Evolutionary conservation across 2,113 vertebrate genomes (phyloP).

Genomic region (Ranitomeya imitator): DNA sequence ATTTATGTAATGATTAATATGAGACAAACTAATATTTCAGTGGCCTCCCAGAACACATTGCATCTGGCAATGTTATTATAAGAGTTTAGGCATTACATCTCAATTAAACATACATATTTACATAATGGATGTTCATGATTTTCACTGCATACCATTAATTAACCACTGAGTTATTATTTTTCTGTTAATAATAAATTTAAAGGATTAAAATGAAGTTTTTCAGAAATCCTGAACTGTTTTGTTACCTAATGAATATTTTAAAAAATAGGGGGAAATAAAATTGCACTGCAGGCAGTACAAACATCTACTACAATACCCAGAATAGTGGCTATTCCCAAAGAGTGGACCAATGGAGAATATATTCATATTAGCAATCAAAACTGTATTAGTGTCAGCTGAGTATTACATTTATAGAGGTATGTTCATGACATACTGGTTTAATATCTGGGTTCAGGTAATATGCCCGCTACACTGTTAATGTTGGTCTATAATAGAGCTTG

Average conservation of each 20-base stretch:
- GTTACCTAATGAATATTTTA: slow-evolving; percentile 60
- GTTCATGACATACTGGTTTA: slow-evolving; percentile 6
- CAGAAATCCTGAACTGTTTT: slow-evolving; percentile 59
- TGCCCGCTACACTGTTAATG: background rate
- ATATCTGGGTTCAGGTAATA: background rate
- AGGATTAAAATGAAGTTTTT: slow-evolving; percentile 31
- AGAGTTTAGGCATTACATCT: slow-evolving; percentile 66
- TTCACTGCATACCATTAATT: slow-evolving; percentile 61
- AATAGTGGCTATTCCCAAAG: background rate
- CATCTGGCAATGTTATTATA: slow-evolving; percentile 64
- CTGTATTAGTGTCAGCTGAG: background rate
- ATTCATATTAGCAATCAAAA: slow-evolving; percentile 1
- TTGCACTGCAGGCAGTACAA: slow-evolving; percentile 18
- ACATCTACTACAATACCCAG: slow-evolving; percentile 30
- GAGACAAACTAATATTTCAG: slow-evolving; percentile 61
- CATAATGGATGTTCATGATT: slow-evolving; percentile 63
- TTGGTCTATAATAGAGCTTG: no score
- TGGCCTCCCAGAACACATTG: slow-evolving; percentile 63
- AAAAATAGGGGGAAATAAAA: slow-evolving; percentile 40
- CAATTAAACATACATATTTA: slow-evolving; percentile 67
- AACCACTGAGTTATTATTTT: slow-evolving; percentile 45
- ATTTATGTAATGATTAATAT: slow-evolving; percentile 62
- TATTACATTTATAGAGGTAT: background rate
- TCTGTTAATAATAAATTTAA: slow-evolving; percentile 30
- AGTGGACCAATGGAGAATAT: background rate